phyloP scores from a whole-genome alignment of 2,888 invertebrate genomes.

The Lottia scabra region DNA sequence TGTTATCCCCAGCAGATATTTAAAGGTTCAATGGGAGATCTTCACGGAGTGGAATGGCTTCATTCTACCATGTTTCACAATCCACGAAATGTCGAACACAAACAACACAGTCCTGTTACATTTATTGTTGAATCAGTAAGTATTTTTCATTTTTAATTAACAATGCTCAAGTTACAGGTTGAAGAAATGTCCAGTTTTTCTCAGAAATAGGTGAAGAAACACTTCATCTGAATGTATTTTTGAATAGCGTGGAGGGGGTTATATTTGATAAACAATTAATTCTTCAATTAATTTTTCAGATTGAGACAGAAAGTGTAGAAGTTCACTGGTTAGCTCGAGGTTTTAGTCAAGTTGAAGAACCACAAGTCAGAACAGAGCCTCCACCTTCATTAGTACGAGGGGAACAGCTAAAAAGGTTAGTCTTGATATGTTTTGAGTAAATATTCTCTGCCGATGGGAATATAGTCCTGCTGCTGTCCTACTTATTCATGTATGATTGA shows the following conservation, averaged over 20 bases:
- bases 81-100: slow-evolving; percentile 31
- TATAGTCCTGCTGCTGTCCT: no score
- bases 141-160: no score
- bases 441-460: no score
- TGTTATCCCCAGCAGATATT: slow-evolving; percentile 83
- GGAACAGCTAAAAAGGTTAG: slow-evolving; percentile 78
- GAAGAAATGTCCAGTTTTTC: no score
- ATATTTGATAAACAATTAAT: no score
- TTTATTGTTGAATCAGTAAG: slow-evolving; percentile 43
- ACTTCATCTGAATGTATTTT: no score
- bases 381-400: slow-evolving; percentile 74
- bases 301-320: slow-evolving; percentile 83
- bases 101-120: slow-evolving; percentile 21
- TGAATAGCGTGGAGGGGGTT: no score
- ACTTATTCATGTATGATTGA: no score
- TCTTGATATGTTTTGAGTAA: not conserved
- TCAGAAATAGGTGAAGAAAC: no score
- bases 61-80: slow-evolving; percentile 67
- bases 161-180: no score
- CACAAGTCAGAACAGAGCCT: slow-evolving; percentile 35
- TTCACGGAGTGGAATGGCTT: slow-evolving; percentile 86
- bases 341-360: slow-evolving; percentile 62
- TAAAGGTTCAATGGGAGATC: slow-evolving; percentile 79
- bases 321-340: slow-evolving; percentile 87
- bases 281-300: no score